A percentile compares a stretch with the other conserved stretches of the same genome.
phyloP scores from a whole-genome alignment of 2,888 invertebrate genomes.

The Polydesmus complanatus region DNA sequence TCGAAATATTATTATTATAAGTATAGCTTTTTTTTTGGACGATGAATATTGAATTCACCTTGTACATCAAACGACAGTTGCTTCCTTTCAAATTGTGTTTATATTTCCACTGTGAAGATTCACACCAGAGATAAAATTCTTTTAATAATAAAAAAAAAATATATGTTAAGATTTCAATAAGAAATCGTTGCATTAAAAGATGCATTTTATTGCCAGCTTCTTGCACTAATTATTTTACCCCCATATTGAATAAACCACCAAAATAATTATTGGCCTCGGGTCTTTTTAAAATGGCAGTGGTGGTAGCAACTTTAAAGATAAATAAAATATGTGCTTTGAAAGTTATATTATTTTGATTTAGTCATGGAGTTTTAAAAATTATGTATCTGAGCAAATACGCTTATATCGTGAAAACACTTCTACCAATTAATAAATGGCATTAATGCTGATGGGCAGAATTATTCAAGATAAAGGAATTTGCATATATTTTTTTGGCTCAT shows the following conservation, averaged over 20 bases:
- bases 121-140: neutral
- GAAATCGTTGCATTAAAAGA: neutral
- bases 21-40: neutral
- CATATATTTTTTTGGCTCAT: too few species aligned
- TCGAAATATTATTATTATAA: neutral
- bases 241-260: neutral
- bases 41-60: neutral
- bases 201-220: neutral
- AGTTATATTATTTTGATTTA: neutral
- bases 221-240: neutral
- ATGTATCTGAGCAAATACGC: too few species aligned
- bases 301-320: neutral
- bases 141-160: too few species aligned
- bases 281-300: neutral
- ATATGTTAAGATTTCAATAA: neutral
- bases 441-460: too few species aligned
- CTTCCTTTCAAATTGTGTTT: neutral
- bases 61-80: neutral
- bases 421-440: too few species aligned
- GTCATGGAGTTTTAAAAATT: neutral
- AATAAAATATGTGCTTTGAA: neutral
- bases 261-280: neutral
- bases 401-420: too few species aligned
- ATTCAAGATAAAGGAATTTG: too few species aligned
- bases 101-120: neutral